Evolutionary conservation across 2,888 invertebrate genomes (phyloP).

Genomic region (Cryptocheilus praepositus): DNA sequence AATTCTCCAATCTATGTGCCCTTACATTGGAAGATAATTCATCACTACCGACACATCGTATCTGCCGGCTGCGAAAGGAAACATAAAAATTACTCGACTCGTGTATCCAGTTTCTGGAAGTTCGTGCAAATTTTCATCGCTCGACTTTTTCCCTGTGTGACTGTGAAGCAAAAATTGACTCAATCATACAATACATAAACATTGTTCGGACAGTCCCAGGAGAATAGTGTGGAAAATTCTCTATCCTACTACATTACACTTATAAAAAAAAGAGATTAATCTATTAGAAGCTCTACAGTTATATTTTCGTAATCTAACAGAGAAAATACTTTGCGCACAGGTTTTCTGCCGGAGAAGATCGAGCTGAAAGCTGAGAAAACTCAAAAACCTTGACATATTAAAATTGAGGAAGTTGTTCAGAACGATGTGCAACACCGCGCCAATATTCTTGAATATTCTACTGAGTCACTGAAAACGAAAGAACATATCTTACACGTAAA

Average conservation of each 20-base stretch:
- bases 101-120: too few species aligned
- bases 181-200: background rate
- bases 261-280: too few species aligned
- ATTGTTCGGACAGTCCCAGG: background rate
- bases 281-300: too few species aligned
- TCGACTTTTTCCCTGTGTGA: too few species aligned
- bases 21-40: background rate
- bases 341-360: conserved; percentile 24
- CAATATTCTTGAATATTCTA: conserved; percentile 40
- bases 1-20: too few species aligned
- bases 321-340: background rate
- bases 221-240: too few species aligned
- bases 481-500: conserved; percentile 32
- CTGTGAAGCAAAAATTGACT: conserved; percentile 2
- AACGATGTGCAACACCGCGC: conserved; percentile 41
- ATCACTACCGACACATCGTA: conserved; percentile 1
- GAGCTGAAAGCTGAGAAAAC: conserved; percentile 31
- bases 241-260: too few species aligned
- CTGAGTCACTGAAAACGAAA: conserved; percentile 47
- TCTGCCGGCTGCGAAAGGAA: conserved; percentile 14
- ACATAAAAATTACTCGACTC: too few species aligned
- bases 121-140: too few species aligned
- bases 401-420: conserved; percentile 47
- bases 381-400: conserved; percentile 22
- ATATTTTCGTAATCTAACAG: too few species aligned